Evolutionary conservation across 2,113 vertebrate genomes (phyloP), one percentile per base, ranked within the genome.

Genomic region (Xenus cinereus): DNA sequence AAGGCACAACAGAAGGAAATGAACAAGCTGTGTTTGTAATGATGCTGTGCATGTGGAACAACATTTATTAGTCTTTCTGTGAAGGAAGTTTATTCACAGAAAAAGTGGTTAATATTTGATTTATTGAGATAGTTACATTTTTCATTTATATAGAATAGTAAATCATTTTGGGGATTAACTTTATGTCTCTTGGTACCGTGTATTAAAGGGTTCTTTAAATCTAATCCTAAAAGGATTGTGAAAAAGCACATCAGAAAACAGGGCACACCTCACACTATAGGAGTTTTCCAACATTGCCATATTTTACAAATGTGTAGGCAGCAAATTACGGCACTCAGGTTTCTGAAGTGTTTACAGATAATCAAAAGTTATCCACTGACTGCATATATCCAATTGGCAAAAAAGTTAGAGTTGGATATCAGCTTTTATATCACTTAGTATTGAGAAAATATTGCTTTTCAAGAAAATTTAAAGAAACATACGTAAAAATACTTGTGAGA

Each of bases 321-420:
- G 72, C 22, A 96, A 90, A 87, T 86, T 90, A 84, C 1, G 23
- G 59, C 62, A 80, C 21, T 94, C 33, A 74, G 12, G n/a, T 75
- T 90, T 95, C 84, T 95, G 17, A 81, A 78, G 28, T 51, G 8
- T 62, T 95, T 78, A n/a, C 21, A 94, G 20, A 92, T 78, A 90
- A 84, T 92, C 17, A 83, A 54, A 96, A 96, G 15, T 84, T 92
- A 82, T 89, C 51, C 28, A 50, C 20, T 71, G 46, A 56, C 60
- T 72, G 35, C 24, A 46, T 79, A 32, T 45, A 84, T 41, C n/a
- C 9, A 79, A 10, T 77, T 75, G n/a, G 27, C 14, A 87, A 79
- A 43, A 53, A 80, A 11, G 17, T 63, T 83, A 22, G 46, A 75
- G 12, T 17, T 73, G 6, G 20, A 76, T 75, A 53, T 48, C 51